Percentiles rank a stretch among this genome's conserved stretches.
phyloP scores from a whole-genome alignment of 2,888 invertebrate species.

The Drosophila paramelanica region DNA sequence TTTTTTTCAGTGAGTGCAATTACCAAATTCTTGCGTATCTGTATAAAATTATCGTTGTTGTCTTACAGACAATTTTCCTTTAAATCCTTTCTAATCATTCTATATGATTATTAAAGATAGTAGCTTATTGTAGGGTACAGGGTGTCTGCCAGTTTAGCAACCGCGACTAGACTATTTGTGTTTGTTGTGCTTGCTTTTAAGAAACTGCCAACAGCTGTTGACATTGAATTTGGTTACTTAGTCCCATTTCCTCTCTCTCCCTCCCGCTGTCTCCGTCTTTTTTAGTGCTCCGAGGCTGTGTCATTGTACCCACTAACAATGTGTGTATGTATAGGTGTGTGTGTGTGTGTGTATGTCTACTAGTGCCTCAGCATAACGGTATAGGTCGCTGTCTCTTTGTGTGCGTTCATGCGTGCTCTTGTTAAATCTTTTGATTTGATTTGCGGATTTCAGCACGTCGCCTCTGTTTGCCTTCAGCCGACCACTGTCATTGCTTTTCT shows the following conservation, averaged over 20 bases:
- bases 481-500: conserved; percentile 5
- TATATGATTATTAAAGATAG: no score
- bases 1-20: no score
- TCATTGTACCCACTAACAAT: conserved; percentile 31
- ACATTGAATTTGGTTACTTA: conserved; percentile 66
- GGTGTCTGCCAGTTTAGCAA: conserved; percentile 8
- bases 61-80: no score
- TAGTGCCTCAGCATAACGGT: conserved; percentile 29
- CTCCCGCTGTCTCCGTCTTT: neutral
- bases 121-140: neutral
- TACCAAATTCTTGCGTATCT: no score
- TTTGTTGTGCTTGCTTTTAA: conserved; percentile 44
- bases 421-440: conserved; percentile 77
- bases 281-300: conserved; percentile 10
- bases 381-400: conserved; percentile 36
- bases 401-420: conserved; percentile 63
- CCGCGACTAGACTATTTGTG: conserved; percentile 6
- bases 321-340: conserved; percentile 8
- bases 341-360: conserved; percentile 4
- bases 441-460: conserved; percentile 68
- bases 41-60: no score
- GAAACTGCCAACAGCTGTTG: conserved; percentile 74
- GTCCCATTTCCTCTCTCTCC: conserved; percentile 4
- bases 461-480: conserved; percentile 29
- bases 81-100: no score